Base-by-base conservation (phyloP, 2,888 invertebrate species). In the Leucania comma region DNA sequence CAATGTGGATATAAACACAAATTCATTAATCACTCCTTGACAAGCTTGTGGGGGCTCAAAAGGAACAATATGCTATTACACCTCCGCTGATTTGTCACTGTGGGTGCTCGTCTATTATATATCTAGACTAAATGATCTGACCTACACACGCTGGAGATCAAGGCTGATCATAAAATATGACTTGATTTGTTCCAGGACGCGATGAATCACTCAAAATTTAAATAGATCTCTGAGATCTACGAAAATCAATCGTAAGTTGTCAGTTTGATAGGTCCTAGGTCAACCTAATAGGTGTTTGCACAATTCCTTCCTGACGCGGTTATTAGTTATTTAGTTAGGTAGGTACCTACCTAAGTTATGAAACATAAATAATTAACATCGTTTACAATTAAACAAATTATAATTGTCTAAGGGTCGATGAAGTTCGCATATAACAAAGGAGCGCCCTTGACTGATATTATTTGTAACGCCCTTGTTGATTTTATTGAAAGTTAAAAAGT, bases 111-210 rank as follows among this genome's bases (percentile, higher is more conserved):
- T 80, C 81, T 82, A 88, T 86, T 88, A 89, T 88, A 89, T 82
- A 88, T 84, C 86, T 87, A 84, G 88, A 87, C 87, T 91, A 93
- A 92, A 91, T 87, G 88, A 92, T 91, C 74, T 93, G 91, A 93
- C 92, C 92, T 89, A 89, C 79, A 56, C 48, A 58, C 24, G 63
- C 48, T 75, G 50, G 58, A 86, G 88, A 88, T 89, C 91, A 91
- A 91, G 91, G 91, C 83, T 78, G 60, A 51, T 54, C 65, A 72
- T 70, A 75, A 57, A 56, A 62, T 26, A 50, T 26, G 32, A 59
- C 57, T 72, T 66, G 59, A 66, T 67, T 72, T 66, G 62, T 75
- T 70, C 62, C 58, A 72, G 58, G 62, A 68, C 42, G 65, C 58
- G 42, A 66, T 82, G 63, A 78, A 71, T 76, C 42, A 75, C 32